Percentiles rank a stretch among this genome's conserved stretches.
Evolutionary conservation across 2,888 invertebrate species (phyloP).

Genomic region (Drosophila anomalipes): DNA sequence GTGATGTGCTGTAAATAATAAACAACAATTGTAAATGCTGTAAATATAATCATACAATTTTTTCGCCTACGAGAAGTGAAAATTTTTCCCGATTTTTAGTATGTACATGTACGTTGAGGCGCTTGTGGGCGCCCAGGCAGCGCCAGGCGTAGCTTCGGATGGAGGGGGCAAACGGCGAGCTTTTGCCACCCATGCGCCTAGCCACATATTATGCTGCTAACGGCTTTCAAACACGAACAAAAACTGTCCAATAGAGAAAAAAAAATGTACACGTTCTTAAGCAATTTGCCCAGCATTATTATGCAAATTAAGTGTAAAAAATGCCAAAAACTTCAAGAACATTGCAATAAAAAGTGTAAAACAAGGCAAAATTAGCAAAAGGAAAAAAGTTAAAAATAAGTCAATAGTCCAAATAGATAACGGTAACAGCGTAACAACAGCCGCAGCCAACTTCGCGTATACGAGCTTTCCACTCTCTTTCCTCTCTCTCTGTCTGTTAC

Average conservation of each 20-base stretch:
- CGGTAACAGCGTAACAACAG: constrained; percentile 60
- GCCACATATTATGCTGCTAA: constrained; percentile 46
- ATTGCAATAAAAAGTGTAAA: constrained; percentile 46
- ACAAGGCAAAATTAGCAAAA: constrained; percentile 38
- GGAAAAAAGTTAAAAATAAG: constrained; percentile 9
- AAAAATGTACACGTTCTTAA: constrained; percentile 51
- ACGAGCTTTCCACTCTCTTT: constrained; percentile 48
- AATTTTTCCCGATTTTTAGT: constrained; percentile 83
- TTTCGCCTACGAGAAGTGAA: constrained; percentile 72
- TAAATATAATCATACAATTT: constrained; percentile 46
- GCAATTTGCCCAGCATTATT: constrained; percentile 55
- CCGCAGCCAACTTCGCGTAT: constrained; percentile 64
- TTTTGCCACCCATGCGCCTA: constrained; percentile 60
- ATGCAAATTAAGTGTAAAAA: constrained; percentile 66
- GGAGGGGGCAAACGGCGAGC: constrained; percentile 64
- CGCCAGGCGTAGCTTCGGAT: constrained; percentile 62
- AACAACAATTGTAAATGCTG: constrained; percentile 9
- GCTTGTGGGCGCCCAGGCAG: constrained; percentile 64
- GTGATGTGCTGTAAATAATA: constrained; percentile 5
- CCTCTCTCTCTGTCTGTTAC: constrained; percentile 20
- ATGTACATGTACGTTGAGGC: constrained; percentile 82
- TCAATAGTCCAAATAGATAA: constrained; percentile 35
- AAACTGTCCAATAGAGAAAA: constrained; percentile 37
- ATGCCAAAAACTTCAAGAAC: constrained; percentile 62
- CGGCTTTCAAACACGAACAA: constrained; percentile 53